Conservation (phyloP, 2,113 vertebrate genomes). For the Bos taurus region ARS-UCD2.0 NC_037348.1:15878501-15879000, state of each 20-base stretch:
- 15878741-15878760: background rate
- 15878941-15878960: conserved; percentile 7
- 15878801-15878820: rapidly evolving
- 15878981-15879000: background rate
- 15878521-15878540: background rate
- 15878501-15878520: rapidly evolving
- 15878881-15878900: background rate
- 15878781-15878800: background rate
- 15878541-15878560: background rate
- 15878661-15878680: background rate
- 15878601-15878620: background rate
- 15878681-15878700: background rate
- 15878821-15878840: rapidly evolving
- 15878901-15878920: background rate
- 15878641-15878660: background rate
- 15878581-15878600: background rate
- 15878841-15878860: background rate
- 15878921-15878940: background rate
- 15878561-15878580: background rate
- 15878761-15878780: background rate
- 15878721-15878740: background rate
- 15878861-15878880: rapidly evolving
- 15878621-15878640: background rate
- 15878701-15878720: background rate
- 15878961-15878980: conserved; percentile 12